Conservation (phyloP, 2,888 invertebrate genomes). For the Pasiphila rectangulata region DNA sequence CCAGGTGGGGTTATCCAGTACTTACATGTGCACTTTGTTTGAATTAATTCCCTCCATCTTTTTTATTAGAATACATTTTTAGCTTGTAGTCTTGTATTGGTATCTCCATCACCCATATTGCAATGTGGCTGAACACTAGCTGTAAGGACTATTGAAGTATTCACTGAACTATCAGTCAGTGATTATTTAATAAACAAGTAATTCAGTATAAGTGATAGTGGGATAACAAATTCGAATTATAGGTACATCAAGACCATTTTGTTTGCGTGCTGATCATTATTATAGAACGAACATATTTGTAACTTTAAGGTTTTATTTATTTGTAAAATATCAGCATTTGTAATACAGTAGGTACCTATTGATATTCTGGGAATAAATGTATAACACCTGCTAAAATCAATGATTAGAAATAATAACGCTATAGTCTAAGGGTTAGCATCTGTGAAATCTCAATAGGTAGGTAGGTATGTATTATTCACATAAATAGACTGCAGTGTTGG, state of each 20-base stretch:
- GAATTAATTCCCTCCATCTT: slow-evolving; percentile 27
- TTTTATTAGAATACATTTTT: not conserved
- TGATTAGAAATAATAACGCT: too few relatives aligned
- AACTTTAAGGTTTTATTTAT: slow-evolving; percentile 47
- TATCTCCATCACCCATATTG: slow-evolving; percentile 14
- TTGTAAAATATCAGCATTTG: slow-evolving; percentile 41
- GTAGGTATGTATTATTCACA: slow-evolving; percentile 40
- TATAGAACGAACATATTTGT: slow-evolving; percentile 42
- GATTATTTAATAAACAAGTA: slow-evolving; percentile 40
- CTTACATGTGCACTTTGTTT: too few relatives aligned
- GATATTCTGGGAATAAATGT: slow-evolving; percentile 21
- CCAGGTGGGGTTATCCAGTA: too few relatives aligned
- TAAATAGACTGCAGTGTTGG: slow-evolving; percentile 27
- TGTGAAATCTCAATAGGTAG: too few relatives aligned
- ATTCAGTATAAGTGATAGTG: slow-evolving; percentile 45
- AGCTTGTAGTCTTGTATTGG: slow-evolving; percentile 10
- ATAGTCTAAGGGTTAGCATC: too few relatives aligned
- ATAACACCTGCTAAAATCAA: slow-evolving; percentile 21
- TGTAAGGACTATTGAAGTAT: slow-evolving; percentile 35
- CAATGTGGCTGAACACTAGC: slow-evolving; percentile 39
- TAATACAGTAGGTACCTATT: slow-evolving; percentile 42
- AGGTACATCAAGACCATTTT: slow-evolving; percentile 39
- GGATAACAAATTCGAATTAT: slow-evolving; percentile 22
- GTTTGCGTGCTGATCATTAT: slow-evolving; percentile 43
- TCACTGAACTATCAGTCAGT: slow-evolving; percentile 34